phyloP scores from a whole-genome alignment of 2,113 vertebrate genomes.

The Emberiza fucata region DNA sequence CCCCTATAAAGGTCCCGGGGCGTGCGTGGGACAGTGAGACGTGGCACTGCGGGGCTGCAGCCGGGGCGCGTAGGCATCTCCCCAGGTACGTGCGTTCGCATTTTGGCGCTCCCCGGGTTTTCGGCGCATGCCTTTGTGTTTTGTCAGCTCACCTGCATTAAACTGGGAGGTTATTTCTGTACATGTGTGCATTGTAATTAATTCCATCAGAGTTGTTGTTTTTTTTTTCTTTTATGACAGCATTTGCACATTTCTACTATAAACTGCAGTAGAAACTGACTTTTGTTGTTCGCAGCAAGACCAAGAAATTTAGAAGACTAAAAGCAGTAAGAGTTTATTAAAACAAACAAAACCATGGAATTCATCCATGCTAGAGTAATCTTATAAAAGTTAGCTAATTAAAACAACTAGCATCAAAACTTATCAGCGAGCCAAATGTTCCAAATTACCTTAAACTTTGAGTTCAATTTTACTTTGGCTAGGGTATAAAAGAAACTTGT shows the following conservation, averaged over 20 bases:
- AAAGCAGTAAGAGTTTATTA: neutral
- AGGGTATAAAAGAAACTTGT: neutral
- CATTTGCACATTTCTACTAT: neutral
- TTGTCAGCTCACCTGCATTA: neutral
- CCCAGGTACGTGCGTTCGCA: conserved; percentile 18
- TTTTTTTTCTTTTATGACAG: neutral
- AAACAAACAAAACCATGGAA: neutral
- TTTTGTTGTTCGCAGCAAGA: neutral
- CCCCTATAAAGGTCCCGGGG: neutral
- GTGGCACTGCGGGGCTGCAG: neutral
- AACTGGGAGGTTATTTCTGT: neutral
- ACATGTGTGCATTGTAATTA: neutral
- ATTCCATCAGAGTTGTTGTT: neutral
- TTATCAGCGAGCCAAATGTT: neutral
- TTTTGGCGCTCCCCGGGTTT: neutral
- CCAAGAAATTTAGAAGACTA: neutral
- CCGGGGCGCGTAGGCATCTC: neutral
- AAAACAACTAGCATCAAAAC: neutral
- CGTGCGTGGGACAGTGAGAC: neutral
- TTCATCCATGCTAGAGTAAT: neutral
- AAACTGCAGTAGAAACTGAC: neutral
- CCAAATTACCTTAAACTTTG: neutral
- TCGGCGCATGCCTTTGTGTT: neutral
- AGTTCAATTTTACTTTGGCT: neutral
- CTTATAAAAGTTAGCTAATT: neutral